Percentiles rank a stretch among this genome's conserved stretches.
Evolutionary conservation across 2,888 invertebrate genomes (phyloP).

Genomic region (Lordiphosa andalusiaca): DNA sequence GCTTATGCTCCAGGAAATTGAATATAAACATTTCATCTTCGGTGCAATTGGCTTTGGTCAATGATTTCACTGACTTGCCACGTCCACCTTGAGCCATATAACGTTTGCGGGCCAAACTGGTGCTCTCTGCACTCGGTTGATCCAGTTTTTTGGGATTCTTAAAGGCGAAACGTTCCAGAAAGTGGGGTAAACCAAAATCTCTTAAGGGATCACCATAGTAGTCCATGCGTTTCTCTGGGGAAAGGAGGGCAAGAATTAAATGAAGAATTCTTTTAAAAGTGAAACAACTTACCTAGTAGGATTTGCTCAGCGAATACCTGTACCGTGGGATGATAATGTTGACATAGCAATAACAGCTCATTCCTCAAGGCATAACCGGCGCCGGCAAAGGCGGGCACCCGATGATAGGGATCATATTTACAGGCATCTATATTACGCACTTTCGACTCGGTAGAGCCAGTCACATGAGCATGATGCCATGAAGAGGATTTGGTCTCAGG

Average conservation of each 20-base stretch:
- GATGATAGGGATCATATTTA: constrained; percentile 85
- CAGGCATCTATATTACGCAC: constrained; percentile 63
- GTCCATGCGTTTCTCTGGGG: constrained; percentile 85
- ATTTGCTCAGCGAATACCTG: constrained; percentile 91
- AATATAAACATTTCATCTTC: constrained; percentile 88
- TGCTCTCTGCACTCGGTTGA: constrained; percentile 79
- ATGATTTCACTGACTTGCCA: constrained; percentile 87
- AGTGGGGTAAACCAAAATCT: constrained; percentile 94
- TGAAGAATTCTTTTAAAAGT: too few relatives aligned
- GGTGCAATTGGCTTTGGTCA: constrained; percentile 87
- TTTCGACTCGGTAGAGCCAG: constrained; percentile 42
- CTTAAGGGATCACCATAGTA: constrained; percentile 96
- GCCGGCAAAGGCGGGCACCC: constrained; percentile 93
- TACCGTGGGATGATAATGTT: constrained; percentile 96
- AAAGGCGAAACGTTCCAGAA: constrained; percentile 96
- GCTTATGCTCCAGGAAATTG: constrained; percentile 83
- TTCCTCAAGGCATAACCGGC: constrained; percentile 86
- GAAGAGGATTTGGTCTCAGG: constrained; percentile 65
- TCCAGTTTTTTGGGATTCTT: constrained; percentile 91
- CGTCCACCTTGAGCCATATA: constrained; percentile 87
- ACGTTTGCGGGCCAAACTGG: constrained; percentile 81
- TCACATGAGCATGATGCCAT: constrained; percentile 76
- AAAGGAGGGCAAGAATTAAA: constrained; percentile 11
- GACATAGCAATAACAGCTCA: constrained; percentile 87
- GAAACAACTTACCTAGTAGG: constrained; percentile 82